Evolutionary conservation across 2,797 vertebrate species (phyloP).

Genomic region (Chromis chromis): DNA sequence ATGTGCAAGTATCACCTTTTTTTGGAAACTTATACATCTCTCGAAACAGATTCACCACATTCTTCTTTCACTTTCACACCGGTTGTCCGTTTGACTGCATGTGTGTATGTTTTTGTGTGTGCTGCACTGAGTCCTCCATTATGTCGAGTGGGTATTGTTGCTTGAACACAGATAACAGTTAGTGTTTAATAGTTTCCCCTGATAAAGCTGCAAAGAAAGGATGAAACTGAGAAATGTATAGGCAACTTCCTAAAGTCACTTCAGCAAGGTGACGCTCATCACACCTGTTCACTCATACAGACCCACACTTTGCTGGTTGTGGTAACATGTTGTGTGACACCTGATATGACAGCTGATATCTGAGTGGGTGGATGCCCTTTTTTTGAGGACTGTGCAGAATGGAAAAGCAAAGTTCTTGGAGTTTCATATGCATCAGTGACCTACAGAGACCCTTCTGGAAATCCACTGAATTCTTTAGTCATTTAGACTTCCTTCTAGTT

Average conservation of each 20-base stretch:
- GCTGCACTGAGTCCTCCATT: slow-evolving; percentile 12
- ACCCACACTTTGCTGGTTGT: not conserved
- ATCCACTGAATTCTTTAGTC: slow-evolving; percentile 15
- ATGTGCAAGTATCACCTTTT: slow-evolving; percentile 26
- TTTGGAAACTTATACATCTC: slow-evolving; percentile 51
- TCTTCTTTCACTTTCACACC: slow-evolving; percentile 71
- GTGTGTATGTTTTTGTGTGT: not conserved
- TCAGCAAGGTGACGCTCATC: not conserved
- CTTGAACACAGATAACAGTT: not conserved
- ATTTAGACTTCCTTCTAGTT: not conserved
- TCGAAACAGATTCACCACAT: slow-evolving; percentile 53
- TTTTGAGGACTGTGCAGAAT: not conserved
- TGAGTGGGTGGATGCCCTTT: not conserved
- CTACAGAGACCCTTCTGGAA: not conserved
- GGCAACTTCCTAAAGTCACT: not conserved
- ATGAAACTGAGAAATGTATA: slow-evolving; percentile 8
- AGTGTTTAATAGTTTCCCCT: not conserved
- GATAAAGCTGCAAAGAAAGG: not conserved
- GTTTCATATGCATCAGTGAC: not conserved
- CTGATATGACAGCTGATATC: not conserved
- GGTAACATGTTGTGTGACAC: not conserved
- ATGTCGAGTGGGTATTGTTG: not conserved
- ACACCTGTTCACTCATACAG: too few relatives aligned
- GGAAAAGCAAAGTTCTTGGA: not conserved
- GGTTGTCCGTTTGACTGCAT: not conserved